Conservation (phyloP, 1,140 invertebrate genomes). For the Sesamia nonagrioides region DNA sequence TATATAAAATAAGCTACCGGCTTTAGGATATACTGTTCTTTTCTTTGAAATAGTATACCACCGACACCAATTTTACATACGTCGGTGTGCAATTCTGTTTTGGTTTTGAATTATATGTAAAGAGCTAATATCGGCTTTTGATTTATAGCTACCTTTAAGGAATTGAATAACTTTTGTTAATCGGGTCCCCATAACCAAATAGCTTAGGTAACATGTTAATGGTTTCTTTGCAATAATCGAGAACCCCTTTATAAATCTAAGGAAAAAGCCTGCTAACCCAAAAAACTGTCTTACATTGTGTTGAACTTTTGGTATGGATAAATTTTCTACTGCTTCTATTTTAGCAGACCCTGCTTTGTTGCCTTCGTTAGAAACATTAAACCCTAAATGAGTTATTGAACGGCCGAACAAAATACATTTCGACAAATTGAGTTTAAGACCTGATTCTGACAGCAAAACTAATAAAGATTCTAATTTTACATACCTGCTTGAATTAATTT, state of each 20-base stretch:
- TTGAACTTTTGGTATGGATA: background rate
- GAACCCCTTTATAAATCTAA: background rate
- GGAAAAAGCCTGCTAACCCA: background rate
- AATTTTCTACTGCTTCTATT: background rate
- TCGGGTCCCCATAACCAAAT: background rate
- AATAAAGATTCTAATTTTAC: background rate
- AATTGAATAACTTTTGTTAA: background rate
- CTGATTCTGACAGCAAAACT: too few relatives aligned
- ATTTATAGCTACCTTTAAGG: too few relatives aligned
- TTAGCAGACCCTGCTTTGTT: background rate
- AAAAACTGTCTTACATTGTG: slow-evolving; percentile 3
- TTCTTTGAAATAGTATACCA: too few relatives aligned
- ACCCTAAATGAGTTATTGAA: background rate
- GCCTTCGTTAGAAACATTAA: background rate
- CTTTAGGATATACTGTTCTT: too few relatives aligned
- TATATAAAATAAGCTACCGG: too few relatives aligned
- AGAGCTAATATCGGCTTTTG: too few relatives aligned
- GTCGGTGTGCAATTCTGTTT: too few relatives aligned
- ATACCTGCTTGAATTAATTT: too few relatives aligned
- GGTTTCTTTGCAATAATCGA: slow-evolving; percentile 7
- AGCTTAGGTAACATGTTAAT: background rate
- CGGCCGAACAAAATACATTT: background rate
- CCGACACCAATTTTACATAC: too few relatives aligned
- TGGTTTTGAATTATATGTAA: too few relatives aligned
- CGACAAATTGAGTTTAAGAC: background rate